A percentile compares a stretch with the other conserved stretches of the same genome.
These are phyloP conservation scores for Sula dactylatra DNA, from an alignment of 2,113 vertebrate species.

Conservation along the genomic window DNA sequence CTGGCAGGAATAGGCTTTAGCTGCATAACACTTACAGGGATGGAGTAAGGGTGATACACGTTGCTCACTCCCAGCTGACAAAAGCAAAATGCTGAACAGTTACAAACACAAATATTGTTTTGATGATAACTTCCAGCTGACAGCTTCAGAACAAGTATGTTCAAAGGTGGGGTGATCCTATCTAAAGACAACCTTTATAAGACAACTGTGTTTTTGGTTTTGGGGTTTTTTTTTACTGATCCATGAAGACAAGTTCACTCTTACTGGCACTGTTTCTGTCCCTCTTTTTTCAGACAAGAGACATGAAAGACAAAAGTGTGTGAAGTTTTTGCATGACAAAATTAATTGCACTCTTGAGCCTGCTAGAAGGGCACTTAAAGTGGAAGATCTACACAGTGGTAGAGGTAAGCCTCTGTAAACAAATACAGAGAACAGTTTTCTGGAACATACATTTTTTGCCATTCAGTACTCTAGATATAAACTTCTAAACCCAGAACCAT, in stretches of 20 bases:
- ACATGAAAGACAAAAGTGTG: background rate
- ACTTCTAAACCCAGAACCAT: background rate
- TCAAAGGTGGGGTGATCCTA: background rate
- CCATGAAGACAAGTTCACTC: background rate
- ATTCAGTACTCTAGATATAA: background rate
- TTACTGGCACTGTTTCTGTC: background rate
- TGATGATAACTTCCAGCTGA: background rate
- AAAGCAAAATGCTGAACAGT: background rate
- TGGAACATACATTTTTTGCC: background rate
- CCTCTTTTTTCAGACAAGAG: background rate
- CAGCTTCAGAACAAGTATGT: background rate
- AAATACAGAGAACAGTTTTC: background rate
- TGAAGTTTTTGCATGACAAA: background rate
- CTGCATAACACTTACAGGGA: background rate
- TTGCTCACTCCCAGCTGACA: background rate
- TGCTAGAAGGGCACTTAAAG: background rate
- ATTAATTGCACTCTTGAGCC: background rate
- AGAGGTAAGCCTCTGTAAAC: background rate
- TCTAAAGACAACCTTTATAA: background rate
- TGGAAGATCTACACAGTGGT: background rate
- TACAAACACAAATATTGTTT: background rate
- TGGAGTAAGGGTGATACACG: background rate
- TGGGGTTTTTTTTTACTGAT: background rate
- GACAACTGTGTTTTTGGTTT: accelerated
- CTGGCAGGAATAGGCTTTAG: background rate